Evolutionary conservation across 2,113 vertebrate species (phyloP).

Genomic region (Cottus gobio): DNA sequence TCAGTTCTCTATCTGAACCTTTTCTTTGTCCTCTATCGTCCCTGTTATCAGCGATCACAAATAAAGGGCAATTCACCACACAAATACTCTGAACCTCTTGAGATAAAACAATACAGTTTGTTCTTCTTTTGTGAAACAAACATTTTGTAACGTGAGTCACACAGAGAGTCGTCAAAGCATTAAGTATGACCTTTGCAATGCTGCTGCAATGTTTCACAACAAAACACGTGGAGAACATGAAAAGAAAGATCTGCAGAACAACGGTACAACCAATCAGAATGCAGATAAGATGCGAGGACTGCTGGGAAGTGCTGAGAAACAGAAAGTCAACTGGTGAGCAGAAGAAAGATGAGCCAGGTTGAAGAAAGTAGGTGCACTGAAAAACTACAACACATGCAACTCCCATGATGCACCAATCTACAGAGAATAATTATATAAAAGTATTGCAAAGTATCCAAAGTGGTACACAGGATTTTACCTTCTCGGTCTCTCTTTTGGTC

Average conservation of each 20-base stretch:
- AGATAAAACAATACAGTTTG: background rate
- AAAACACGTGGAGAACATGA: background rate
- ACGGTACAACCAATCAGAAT: background rate
- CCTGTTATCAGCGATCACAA: background rate
- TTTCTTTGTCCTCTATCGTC: conserved; percentile 24
- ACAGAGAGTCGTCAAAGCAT: background rate
- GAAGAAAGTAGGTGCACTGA: background rate
- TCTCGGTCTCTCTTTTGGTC: background rate
- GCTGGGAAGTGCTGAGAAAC: background rate
- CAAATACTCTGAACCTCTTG: background rate
- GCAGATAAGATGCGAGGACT: background rate
- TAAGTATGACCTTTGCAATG: background rate
- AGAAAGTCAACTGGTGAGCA: background rate
- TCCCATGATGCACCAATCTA: background rate
- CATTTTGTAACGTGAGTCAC: background rate
- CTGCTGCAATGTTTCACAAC: background rate
- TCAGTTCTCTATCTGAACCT: conserved; percentile 63
- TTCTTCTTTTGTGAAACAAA: background rate
- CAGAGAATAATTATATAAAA: background rate
- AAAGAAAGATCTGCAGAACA: too few relatives aligned
- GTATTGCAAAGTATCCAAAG: too few relatives aligned
- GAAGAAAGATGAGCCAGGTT: background rate
- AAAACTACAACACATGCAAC: background rate
- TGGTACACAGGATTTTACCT: too few relatives aligned
- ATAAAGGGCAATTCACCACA: background rate